phyloP scores from a whole-genome alignment of 2,888 invertebrate genomes.

The Ennomos fuscantarius region DNA sequence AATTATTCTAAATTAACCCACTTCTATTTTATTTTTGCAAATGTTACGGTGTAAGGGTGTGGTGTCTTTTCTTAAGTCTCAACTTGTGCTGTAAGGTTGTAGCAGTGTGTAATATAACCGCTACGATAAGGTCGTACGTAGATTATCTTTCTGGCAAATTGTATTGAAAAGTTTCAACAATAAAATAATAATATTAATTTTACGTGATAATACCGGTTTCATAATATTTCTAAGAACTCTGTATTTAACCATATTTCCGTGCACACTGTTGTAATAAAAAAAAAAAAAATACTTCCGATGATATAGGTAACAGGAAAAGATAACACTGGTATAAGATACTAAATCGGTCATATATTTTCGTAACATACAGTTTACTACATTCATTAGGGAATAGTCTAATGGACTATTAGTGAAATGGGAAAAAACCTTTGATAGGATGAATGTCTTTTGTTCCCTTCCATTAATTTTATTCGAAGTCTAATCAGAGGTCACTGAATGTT shows the following conservation, averaged over 20 bases:
- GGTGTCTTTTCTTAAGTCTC: too few species aligned
- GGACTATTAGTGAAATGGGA: slow-evolving; percentile 31
- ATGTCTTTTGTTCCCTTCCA: slow-evolving; percentile 28
- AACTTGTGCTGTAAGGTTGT: too few species aligned
- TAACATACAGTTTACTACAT: slow-evolving; percentile 7
- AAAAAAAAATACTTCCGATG: neutral
- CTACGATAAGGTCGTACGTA: too few species aligned
- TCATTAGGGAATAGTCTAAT: slow-evolving; percentile 29
- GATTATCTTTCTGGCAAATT: too few species aligned
- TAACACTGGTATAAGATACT: slow-evolving; percentile 9
- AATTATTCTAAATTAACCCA: too few species aligned
- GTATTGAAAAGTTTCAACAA: too few species aligned
- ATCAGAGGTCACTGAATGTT: slow-evolving; percentile 6
- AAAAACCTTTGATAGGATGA: slow-evolving; percentile 29
- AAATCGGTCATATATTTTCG: slow-evolving; percentile 8
- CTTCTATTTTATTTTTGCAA: too few species aligned
- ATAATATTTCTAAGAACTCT: neutral
- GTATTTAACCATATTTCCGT: neutral
- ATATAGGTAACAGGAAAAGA: neutral
- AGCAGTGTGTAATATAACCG: too few species aligned
- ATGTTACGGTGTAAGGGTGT: too few species aligned
- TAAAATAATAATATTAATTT: too few species aligned
- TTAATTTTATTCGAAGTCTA: slow-evolving; percentile 26
- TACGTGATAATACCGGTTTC: too few species aligned
- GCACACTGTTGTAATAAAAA: neutral